Conservation (phyloP, 2,888 invertebrate genomes). For the Lycaena phlaeas region DNA sequence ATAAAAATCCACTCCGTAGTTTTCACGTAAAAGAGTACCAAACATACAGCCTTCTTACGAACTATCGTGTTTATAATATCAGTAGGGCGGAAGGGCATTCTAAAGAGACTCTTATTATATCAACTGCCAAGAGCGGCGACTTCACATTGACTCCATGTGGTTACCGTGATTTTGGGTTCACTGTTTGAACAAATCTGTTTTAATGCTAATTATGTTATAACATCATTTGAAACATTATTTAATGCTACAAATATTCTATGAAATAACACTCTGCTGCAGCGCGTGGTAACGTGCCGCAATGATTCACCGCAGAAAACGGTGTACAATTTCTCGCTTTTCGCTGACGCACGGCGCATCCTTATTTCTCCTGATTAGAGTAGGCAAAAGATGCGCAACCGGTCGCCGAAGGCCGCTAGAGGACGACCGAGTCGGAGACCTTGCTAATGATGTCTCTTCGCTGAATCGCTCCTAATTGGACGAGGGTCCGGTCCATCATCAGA, state of each 20-base stretch:
- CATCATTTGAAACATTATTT: too few species aligned
- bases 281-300: constrained; percentile 45
- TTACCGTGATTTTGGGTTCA: too few species aligned
- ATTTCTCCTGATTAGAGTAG: constrained; percentile 63
- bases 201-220: too few species aligned
- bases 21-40: too few species aligned
- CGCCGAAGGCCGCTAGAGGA: constrained; percentile 59
- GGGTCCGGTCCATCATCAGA: constrained; percentile 42
- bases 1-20: too few species aligned
- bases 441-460: constrained; percentile 63
- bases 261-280: background rate
- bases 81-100: too few species aligned
- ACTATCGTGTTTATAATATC: too few species aligned
- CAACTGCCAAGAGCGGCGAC: too few species aligned
- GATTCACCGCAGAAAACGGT: constrained; percentile 56
- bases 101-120: too few species aligned
- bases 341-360: constrained; percentile 53
- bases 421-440: constrained; percentile 28
- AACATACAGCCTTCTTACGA: too few species aligned
- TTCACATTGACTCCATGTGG: too few species aligned
- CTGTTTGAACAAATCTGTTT: too few species aligned
- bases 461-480: constrained; percentile 65
- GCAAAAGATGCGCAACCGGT: constrained; percentile 67
- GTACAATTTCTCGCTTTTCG: constrained; percentile 55
- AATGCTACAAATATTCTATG: background rate